Evolutionary conservation across 2,113 vertebrate genomes (phyloP), one percentile per base, ranked within the genome.

Genomic region (Austrofundulus limnaeus): DNA sequence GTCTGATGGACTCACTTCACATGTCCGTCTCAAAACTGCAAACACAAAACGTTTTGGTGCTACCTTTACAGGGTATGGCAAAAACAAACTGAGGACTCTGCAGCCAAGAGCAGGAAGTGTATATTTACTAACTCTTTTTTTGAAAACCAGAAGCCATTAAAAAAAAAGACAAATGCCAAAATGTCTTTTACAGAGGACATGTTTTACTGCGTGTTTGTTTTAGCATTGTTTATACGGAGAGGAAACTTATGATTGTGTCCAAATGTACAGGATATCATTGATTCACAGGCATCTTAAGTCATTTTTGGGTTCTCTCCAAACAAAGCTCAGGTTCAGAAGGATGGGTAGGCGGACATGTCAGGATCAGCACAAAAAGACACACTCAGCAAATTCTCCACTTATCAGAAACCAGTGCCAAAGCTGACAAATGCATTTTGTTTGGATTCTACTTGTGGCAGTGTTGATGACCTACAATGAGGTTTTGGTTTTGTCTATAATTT

Each of bases 111-210:
- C 80, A 72, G 74, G 63, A 55, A 34, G 53, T 83, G 69, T 76
- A 73, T 45, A 78, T 72, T 69, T 46, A 69, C 72, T 19, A 49
- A 25, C 31, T 34, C 1, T 66, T 75, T 77, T 75, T 77, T 69
- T 72, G 65, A 78, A 63, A 86, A 81, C 89, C 87, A 79, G 82
- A 92, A 92, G 90, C 92, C 89, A 90, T 92, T 90, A 86, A 90
- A 65, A 76, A 55, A 78, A 80, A 7, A 28, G 80, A 89, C 82
- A 76, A 74, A 90, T 83, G 87, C 88, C 89, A 90, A 92, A 88
- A 83, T 83, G 75, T 87, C 73, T 84, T 87, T 83, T 76, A 58
- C 74, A 83, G 74, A 86, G 46, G 77, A 85, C 54, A 67, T 72
- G 77, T 83, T 81, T 80, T 81, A 83, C 78, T 81, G 77, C 84